Base-by-base conservation (phyloP, 2,113 vertebrate species). In the Stegastes partitus region DNA sequence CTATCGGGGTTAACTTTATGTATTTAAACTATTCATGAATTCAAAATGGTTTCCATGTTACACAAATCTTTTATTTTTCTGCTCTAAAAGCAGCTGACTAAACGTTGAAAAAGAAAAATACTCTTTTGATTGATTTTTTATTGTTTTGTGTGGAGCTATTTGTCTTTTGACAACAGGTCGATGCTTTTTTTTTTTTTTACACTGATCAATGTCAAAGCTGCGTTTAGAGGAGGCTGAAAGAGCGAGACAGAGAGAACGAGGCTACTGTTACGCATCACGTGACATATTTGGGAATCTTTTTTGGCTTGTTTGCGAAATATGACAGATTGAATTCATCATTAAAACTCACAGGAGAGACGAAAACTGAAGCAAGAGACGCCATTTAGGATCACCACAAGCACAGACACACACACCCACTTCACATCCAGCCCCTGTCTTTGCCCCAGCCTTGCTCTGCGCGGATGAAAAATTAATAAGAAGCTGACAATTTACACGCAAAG, bases 401-500 rank as follows among this genome's bases (percentile, higher is more conserved):
- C 59, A 42, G 67, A 25, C 55, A 73, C 3, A 68, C 56, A 67
- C 45, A 78, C 55, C 28, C 44, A 83, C 70, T 72, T 76, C 49
- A 77, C 26, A 61, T 28, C 64, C 45, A 75, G 45, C 34, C 44
- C 23, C 53, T 59, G 55, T 25, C 45, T 72, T 61, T 54, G 15
- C 55, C 22, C 62, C 59, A 21, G 11, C 55, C 44, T 68, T 10
- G 12, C 31, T 64, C 18, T 67, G 54, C 63, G 21, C 58, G 54
- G 28, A 70, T 79, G 37, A 68, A 86, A 77, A 67, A 76, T 57
- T 55, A 31, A 77, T 62, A 58, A 81, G 79, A 79, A 68, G 57
- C 70, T 31, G 49, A 51, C 57, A 57, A 84, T 80, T 78, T 81
- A 64, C 64, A 87, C 26, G 1, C 11, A 81, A 68, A 77, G 21